Percentiles rank a stretch among this genome's conserved stretches.
Evolutionary conservation across 1,140 invertebrate species (phyloP).

Genomic region (Nephotettix cincticeps): DNA sequence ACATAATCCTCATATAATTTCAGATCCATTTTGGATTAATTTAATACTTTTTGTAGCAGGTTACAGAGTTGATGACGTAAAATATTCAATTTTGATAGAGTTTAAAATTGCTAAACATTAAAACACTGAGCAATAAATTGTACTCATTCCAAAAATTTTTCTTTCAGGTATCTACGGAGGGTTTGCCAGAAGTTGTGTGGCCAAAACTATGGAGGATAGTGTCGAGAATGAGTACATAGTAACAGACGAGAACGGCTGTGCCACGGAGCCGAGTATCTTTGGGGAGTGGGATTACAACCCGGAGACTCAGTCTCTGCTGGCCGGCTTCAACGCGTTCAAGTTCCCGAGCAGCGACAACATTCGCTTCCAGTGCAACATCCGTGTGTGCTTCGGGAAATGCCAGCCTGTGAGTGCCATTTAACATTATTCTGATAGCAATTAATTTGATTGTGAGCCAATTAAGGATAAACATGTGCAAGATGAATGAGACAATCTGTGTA

Average conservation of each 20-base stretch:
- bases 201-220: constrained; percentile 87
- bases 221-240: constrained; percentile 89
- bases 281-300: constrained; percentile 89
- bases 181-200: constrained; percentile 88
- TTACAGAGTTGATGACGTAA: background rate
- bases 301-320: constrained; percentile 77
- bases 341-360: constrained; percentile 94
- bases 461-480: no score
- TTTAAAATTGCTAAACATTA: no score
- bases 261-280: constrained; percentile 88
- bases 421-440: no score
- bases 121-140: no score
- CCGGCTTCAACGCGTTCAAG: constrained; percentile 92
- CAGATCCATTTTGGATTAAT: no score
- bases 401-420: constrained; percentile 84
- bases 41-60: no score
- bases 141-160: no score
- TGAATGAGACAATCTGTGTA: no score
- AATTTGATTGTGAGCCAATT: no score
- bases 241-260: constrained; percentile 92
- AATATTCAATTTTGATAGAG: background rate
- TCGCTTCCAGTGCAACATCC: constrained; percentile 93
- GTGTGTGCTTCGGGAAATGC: constrained; percentile 93
- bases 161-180: constrained; percentile 87
- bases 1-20: no score